Percentiles rank a stretch among this genome's conserved stretches.
These are phyloP conservation scores for Argynnis bischoffii DNA, from an alignment of 2,888 invertebrate species.

Conservation along the genomic window DNA sequence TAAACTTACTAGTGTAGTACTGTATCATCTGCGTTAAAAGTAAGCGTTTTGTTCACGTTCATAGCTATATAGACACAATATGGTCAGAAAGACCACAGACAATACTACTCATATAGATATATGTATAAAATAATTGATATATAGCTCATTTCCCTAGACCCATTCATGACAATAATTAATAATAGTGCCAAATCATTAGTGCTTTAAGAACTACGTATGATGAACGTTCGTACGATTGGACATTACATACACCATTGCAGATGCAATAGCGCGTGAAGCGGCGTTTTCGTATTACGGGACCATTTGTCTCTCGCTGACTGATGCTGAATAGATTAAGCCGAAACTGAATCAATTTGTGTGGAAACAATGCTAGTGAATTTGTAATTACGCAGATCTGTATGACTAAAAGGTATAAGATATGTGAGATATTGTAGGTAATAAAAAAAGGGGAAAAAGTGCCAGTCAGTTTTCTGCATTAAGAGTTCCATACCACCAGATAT, in stretches of 20 bases:
- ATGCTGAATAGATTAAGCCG: slow-evolving; percentile 32
- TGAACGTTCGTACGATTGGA: neutral
- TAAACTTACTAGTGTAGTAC: too few species aligned
- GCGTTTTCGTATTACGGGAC: slow-evolving; percentile 41
- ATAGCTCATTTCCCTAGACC: too few species aligned
- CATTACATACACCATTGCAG: slow-evolving; percentile 31
- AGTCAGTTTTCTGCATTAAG: too few species aligned
- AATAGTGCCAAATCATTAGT: neutral
- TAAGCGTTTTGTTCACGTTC: too few species aligned
- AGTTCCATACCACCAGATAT: too few species aligned
- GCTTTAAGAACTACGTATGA: neutral
- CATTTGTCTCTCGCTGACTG: slow-evolving; percentile 37
- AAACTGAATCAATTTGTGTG: slow-evolving; percentile 32
- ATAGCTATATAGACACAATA: too few species aligned
- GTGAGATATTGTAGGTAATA: neutral
- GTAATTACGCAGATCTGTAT: slow-evolving; percentile 9
- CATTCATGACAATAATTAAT: neutral
- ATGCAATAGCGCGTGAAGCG: slow-evolving; percentile 40
- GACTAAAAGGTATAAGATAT: neutral
- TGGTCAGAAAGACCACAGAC: too few species aligned
- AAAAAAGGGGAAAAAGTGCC: too few species aligned
- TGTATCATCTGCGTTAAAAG: too few species aligned
- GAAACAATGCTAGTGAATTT: slow-evolving; percentile 23
- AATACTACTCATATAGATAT: too few species aligned
- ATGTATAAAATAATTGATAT: too few species aligned